Percentiles rank a stretch among this genome's conserved stretches.
Conservation (phyloP, 92 coral and sea anemone species). For the Virgularia gustaviana region DNA sequence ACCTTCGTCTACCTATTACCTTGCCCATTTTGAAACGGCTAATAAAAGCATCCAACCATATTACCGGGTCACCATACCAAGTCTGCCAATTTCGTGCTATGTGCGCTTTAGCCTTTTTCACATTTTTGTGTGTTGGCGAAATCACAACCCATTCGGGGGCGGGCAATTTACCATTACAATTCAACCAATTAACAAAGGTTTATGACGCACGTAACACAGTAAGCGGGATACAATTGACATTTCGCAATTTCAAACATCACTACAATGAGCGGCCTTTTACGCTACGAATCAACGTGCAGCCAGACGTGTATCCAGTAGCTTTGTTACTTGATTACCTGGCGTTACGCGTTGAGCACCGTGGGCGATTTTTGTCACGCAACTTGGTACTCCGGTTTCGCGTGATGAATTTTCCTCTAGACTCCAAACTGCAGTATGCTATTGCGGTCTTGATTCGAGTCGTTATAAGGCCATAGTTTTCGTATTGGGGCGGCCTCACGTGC, state of each 20-base stretch:
- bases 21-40: constrained; percentile 39
- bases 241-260: constrained; percentile 55
- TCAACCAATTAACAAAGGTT: constrained; percentile 14
- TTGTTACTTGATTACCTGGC: constrained; percentile 50
- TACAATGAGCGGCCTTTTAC: constrained; percentile 63
- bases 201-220: constrained; percentile 1
- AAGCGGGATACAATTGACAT: constrained; percentile 31
- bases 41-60: not conserved
- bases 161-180: not conserved
- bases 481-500: constrained; percentile 67
- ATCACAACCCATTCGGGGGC: not conserved
- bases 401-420: constrained; percentile 40
- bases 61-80: constrained; percentile 22
- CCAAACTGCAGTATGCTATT: constrained; percentile 35
- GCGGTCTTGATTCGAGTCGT: constrained; percentile 51
- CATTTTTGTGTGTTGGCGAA: constrained; percentile 11
- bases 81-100: constrained; percentile 51
- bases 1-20: constrained; percentile 59
- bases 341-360: constrained; percentile 45
- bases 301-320: constrained; percentile 52
- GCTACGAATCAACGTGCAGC: constrained; percentile 34
- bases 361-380: constrained; percentile 41
- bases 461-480: constrained; percentile 58
- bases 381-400: constrained; percentile 48
- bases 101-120: constrained; percentile 38